Conservation (phyloP, 2,797 vertebrate genomes). For the Pelobates cultripes region DNA sequence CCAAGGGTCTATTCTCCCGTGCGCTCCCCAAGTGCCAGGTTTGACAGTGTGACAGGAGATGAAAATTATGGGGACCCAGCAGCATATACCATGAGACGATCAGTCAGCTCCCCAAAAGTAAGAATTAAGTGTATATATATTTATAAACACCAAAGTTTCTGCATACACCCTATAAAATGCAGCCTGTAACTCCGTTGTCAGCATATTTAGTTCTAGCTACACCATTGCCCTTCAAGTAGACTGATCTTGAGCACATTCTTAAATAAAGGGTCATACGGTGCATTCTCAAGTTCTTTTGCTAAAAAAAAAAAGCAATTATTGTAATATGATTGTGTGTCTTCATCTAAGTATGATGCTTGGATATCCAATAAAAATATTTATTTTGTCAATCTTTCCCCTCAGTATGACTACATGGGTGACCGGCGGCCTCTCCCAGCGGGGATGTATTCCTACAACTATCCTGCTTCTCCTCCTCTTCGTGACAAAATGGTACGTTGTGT, state of each 20-base stretch:
- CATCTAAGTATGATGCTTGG: too few relatives aligned
- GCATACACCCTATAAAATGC: too few relatives aligned
- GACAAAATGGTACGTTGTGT: constrained; percentile 89
- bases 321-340: too few relatives aligned
- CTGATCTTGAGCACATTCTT: too few relatives aligned
- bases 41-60: constrained; percentile 81
- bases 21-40: constrained; percentile 82
- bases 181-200: too few relatives aligned
- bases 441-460: constrained; percentile 88
- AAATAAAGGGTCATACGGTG: too few relatives aligned
- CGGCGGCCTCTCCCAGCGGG: constrained; percentile 84
- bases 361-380: neutral
- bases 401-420: constrained; percentile 93
- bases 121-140: constrained; percentile 8
- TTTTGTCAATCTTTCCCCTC: constrained; percentile 63
- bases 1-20: constrained; percentile 84
- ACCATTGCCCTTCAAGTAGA: too few relatives aligned
- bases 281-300: too few relatives aligned
- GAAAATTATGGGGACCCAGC: constrained; percentile 83
- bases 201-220: too few relatives aligned
- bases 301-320: too few relatives aligned
- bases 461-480: constrained; percentile 86
- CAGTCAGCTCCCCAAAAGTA: constrained; percentile 93
- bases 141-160: too few relatives aligned
- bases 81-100: constrained; percentile 83